A percentile compares a stretch with the other conserved stretches of the same genome.
These are phyloP conservation scores for Australoheros facetus DNA, from an alignment of 2,797 vertebrate species.

Conservation along the genomic window DNA sequence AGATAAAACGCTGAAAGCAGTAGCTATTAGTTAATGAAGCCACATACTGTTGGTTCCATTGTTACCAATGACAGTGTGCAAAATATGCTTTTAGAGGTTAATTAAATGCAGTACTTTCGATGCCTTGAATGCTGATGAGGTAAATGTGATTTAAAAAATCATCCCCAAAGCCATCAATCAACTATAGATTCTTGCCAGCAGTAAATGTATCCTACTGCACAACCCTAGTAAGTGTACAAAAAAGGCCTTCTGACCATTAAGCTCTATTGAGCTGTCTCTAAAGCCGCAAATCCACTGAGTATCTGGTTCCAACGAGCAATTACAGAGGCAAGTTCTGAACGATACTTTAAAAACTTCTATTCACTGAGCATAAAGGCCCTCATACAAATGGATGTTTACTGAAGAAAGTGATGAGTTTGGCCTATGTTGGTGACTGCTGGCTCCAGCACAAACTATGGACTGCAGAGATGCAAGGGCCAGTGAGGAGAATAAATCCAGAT, in stretches of 20 bases:
- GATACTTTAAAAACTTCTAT: neutral
- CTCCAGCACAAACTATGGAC: constrained; percentile 3
- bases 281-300: neutral
- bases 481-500: constrained; percentile 60
- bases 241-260: neutral
- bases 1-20: neutral
- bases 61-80: neutral
- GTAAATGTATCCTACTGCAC: neutral
- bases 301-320: neutral
- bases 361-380: neutral
- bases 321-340: neutral
- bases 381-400: constrained; percentile 15
- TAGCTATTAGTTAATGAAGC: neutral
- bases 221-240: neutral
- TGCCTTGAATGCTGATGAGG: neutral
- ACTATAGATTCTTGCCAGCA: neutral
- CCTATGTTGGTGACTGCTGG: constrained; percentile 27
- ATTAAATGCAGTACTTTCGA: neutral
- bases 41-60: neutral
- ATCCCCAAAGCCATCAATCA: neutral
- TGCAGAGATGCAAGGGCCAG: constrained; percentile 33
- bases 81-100: neutral
- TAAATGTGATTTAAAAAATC: neutral
- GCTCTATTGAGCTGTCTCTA: neutral
- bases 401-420: constrained; percentile 14